Evolutionary conservation across 2,888 invertebrate genomes (phyloP).

Genomic region (Synergus gifuensis): DNA sequence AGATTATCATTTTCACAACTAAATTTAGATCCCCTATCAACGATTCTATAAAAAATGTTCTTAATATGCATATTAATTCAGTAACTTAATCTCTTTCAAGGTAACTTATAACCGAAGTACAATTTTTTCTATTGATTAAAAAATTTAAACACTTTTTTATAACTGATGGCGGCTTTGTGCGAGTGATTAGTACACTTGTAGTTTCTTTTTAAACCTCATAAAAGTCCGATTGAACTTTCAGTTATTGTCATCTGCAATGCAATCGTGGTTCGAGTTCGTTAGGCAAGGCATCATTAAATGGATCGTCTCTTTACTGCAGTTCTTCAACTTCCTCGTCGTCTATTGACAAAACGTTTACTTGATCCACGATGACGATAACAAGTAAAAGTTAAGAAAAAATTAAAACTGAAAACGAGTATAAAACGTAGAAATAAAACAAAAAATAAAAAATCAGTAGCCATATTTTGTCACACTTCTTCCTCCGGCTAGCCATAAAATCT

Average conservation of each 20-base stretch:
- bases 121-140: not conserved
- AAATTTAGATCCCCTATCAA: not conserved
- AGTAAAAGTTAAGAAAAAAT: constrained; percentile 31
- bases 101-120: not conserved
- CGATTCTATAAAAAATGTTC: not conserved
- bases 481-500: constrained; percentile 15
- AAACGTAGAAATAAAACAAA: constrained; percentile 18
- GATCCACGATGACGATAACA: not conserved
- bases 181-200: constrained; percentile 6
- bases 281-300: constrained; percentile 68
- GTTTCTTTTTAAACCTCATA: constrained; percentile 10
- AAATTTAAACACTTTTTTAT: not conserved
- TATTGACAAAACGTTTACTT: not conserved
- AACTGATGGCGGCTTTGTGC: not conserved
- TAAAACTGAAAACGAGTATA: constrained; percentile 1
- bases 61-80: not conserved
- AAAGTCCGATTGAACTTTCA: constrained; percentile 67
- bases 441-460: constrained; percentile 17
- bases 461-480: not conserved
- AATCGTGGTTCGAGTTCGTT: constrained; percentile 67
- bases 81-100: not conserved
- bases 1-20: not conserved
- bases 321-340: constrained; percentile 51
- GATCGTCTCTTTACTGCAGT: constrained; percentile 69
- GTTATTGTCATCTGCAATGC: constrained; percentile 67